Conservation (phyloP, 2,113 vertebrate species). For the Ammodytes dubius region DNA sequence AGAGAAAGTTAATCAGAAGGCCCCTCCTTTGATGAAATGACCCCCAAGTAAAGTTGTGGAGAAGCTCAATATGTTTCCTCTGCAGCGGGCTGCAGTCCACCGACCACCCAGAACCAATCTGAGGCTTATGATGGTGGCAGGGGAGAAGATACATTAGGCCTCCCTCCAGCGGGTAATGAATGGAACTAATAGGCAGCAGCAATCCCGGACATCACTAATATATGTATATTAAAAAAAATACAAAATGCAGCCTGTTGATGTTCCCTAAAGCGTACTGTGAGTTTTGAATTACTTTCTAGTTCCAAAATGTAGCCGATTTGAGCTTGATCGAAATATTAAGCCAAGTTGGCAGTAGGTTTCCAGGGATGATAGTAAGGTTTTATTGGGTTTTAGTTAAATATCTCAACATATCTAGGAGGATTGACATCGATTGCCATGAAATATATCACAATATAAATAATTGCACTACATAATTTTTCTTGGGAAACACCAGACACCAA, state of each 20-base stretch:
- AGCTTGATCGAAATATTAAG: background rate
- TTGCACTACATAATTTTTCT: background rate
- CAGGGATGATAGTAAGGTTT: background rate
- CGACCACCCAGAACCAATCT: slow-evolving; percentile 82
- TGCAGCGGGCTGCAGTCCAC: slow-evolving; percentile 72
- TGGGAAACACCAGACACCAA: background rate
- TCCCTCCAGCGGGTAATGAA: slow-evolving; percentile 80
- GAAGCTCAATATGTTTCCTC: slow-evolving; percentile 78
- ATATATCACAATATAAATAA: background rate
- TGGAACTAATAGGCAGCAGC: slow-evolving; percentile 83
- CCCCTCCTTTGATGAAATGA: slow-evolving; percentile 77
- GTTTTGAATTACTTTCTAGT: slow-evolving; percentile 20
- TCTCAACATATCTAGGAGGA: background rate
- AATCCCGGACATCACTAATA: slow-evolving; percentile 67
- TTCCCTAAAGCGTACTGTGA: slow-evolving; percentile 18
- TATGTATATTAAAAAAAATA: slow-evolving; percentile 71
- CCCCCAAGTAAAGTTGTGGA: slow-evolving; percentile 78
- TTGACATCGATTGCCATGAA: background rate
- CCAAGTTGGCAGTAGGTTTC: background rate
- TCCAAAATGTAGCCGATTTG: slow-evolving; percentile 1
- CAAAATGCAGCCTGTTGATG: slow-evolving; percentile 59
- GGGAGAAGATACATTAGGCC: slow-evolving; percentile 82
- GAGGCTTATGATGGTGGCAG: slow-evolving; percentile 78
- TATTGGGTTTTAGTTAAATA: background rate
- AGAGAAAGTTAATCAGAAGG: slow-evolving; percentile 81